Evolutionary conservation across 2,888 invertebrate species (phyloP).

Genomic region (Dorcus parallelipipedus): DNA sequence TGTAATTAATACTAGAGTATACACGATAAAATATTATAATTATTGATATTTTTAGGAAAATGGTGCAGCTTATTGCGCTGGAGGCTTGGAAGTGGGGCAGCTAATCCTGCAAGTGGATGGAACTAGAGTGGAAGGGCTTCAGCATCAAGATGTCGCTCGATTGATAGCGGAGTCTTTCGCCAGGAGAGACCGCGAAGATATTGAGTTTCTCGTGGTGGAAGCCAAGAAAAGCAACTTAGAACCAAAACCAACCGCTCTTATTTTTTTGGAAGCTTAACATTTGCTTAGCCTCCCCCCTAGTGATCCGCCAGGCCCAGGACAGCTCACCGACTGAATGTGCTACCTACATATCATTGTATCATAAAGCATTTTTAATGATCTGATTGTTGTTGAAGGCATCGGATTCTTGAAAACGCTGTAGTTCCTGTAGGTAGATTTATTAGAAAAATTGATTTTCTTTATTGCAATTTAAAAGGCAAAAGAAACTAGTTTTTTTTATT

Average conservation of each 20-base stretch:
- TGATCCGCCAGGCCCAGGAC: conserved; percentile 64
- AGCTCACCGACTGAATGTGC: conserved; percentile 57
- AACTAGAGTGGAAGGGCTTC: conserved; percentile 71
- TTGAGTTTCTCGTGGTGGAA: conserved; percentile 91
- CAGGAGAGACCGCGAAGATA: conserved; percentile 79
- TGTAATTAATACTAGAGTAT: conserved; percentile 56
- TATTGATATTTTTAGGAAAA: conserved; percentile 68
- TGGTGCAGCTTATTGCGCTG: conserved; percentile 90
- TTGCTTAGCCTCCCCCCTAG: conserved; percentile 84
- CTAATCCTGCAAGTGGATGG: conserved; percentile 85
- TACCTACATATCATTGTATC: conserved; percentile 15
- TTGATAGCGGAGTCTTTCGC: conserved; percentile 93
- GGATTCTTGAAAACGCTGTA: conserved; percentile 6
- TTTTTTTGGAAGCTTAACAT: conserved; percentile 91
- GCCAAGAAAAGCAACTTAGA: conserved; percentile 89
- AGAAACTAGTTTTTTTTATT: no score
- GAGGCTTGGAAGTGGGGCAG: conserved; percentile 91
- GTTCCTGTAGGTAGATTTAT: conserved; percentile 8
- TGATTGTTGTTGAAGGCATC: not conserved
- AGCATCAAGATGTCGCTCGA: conserved; percentile 87
- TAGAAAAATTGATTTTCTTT: conserved; percentile 21
- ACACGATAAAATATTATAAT: not conserved
- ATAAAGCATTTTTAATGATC: not conserved
- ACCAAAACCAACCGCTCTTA: conserved; percentile 86
- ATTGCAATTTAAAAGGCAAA: not conserved